Conservation (phyloP, 2,797 vertebrate genomes). For the Anomalospiza imberbis region DNA sequence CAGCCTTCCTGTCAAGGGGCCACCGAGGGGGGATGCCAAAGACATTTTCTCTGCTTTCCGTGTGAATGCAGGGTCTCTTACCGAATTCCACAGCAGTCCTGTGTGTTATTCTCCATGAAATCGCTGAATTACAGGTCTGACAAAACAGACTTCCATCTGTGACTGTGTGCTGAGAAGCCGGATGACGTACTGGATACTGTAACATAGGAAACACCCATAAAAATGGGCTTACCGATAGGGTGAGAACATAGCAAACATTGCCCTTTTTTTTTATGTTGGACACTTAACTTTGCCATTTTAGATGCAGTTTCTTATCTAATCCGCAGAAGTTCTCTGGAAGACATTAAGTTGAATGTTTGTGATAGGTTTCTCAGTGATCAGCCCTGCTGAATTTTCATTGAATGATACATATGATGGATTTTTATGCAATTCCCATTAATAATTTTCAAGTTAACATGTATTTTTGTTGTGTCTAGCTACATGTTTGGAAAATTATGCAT, state of each 20-base stretch:
- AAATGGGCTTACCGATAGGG: background rate
- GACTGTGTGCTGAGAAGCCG: background rate
- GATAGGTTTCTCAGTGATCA: background rate
- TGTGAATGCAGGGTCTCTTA: background rate
- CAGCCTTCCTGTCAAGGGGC: background rate
- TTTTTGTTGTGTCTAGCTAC: background rate
- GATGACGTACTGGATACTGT: background rate
- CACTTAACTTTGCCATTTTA: background rate
- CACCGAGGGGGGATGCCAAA: background rate
- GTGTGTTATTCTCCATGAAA: slow-evolving; percentile 10
- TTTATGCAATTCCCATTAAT: background rate
- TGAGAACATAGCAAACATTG: background rate
- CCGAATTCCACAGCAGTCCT: background rate
- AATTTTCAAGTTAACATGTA: background rate
- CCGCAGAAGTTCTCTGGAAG: background rate
- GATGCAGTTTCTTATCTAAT: background rate
- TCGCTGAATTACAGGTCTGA: background rate
- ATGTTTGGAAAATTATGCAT: background rate
- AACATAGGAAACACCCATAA: background rate
- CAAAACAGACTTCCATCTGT: slow-evolving; percentile 24
- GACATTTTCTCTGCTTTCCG: background rate
- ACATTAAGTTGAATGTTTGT: background rate
- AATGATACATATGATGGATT: background rate
- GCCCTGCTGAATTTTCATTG: background rate
- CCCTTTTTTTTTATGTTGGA: background rate